Evolutionary conservation across 2,888 invertebrate genomes (phyloP).

Genomic region (Drosophila neonasuta): DNA sequence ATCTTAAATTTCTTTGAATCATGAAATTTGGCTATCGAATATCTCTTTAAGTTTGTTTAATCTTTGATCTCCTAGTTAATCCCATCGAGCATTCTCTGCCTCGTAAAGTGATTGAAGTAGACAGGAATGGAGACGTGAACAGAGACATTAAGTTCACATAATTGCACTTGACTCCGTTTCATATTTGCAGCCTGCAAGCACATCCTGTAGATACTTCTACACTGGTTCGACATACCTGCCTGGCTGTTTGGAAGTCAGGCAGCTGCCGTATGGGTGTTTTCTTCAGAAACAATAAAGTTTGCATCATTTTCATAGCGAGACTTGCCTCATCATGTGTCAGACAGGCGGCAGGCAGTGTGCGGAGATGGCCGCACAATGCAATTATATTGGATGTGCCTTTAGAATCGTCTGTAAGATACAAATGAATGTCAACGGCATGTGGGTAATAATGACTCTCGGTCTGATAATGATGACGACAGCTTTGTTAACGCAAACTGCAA

Average conservation of each 20-base stretch:
- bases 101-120: conserved; percentile 14
- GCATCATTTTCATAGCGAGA: conserved; percentile 47
- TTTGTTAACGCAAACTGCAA: conserved; percentile 26
- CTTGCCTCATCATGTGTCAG: conserved; percentile 17
- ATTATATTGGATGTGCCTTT: conserved; percentile 52
- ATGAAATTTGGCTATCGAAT: not conserved
- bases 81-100: conserved; percentile 6
- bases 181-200: conserved; percentile 24
- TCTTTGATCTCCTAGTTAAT: not conserved
- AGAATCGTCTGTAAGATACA: conserved; percentile 41
- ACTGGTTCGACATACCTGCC: conserved; percentile 4
- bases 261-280: conserved; percentile 25
- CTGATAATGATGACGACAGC: conserved; percentile 39
- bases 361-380: conserved; percentile 40
- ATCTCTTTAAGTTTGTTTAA: not conserved
- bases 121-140: conserved; percentile 19
- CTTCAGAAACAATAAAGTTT: conserved; percentile 61
- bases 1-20: not conserved
- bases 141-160: conserved; percentile 39
- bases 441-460: conserved; percentile 45
- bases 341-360: conserved; percentile 5
- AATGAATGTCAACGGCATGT: conserved; percentile 62
- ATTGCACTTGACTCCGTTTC: conserved; percentile 58
- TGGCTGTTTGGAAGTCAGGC: conserved; percentile 2
- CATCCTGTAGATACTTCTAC: not conserved